phyloP scores from a whole-genome alignment of 2,797 vertebrate species.

The Micrastur ruficollis region DNA sequence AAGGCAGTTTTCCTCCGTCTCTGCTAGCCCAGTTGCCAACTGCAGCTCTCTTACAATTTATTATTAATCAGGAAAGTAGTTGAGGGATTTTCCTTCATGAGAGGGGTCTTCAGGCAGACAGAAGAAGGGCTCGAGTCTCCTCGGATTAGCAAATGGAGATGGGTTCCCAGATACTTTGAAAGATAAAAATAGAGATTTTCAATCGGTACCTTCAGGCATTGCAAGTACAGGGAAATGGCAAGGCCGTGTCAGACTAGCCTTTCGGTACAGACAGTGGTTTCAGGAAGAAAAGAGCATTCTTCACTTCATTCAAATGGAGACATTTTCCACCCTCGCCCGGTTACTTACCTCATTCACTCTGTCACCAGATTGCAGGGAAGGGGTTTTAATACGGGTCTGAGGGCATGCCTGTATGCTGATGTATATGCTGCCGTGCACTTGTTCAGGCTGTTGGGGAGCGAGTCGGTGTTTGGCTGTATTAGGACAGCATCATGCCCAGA shows the following conservation, averaged over 20 bases:
- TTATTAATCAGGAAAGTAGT: neutral
- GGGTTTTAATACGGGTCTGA: neutral
- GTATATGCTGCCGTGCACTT: neutral
- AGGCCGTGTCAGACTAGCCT: neutral
- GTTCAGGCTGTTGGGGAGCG: neutral
- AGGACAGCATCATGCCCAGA: neutral
- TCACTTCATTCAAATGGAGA: neutral
- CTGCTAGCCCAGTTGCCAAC: neutral
- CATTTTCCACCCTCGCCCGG: neutral
- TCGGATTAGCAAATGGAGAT: neutral
- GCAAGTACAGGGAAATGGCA: neutral
- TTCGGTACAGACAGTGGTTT: neutral
- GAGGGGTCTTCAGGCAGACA: neutral
- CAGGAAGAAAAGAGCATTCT: neutral
- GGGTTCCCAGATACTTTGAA: neutral
- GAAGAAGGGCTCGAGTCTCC: neutral
- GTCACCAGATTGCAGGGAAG: neutral
- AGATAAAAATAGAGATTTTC: neutral
- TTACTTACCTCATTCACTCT: neutral
- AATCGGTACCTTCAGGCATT: neutral
- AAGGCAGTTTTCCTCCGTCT: neutral
- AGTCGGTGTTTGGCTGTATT: neutral
- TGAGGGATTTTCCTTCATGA: neutral
- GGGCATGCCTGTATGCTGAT: neutral
- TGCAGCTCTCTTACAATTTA: neutral